Percentiles rank a stretch among this genome's conserved stretches.
Conservation (phyloP, 2,113 vertebrate species). For the Rynchops niger region DNA sequence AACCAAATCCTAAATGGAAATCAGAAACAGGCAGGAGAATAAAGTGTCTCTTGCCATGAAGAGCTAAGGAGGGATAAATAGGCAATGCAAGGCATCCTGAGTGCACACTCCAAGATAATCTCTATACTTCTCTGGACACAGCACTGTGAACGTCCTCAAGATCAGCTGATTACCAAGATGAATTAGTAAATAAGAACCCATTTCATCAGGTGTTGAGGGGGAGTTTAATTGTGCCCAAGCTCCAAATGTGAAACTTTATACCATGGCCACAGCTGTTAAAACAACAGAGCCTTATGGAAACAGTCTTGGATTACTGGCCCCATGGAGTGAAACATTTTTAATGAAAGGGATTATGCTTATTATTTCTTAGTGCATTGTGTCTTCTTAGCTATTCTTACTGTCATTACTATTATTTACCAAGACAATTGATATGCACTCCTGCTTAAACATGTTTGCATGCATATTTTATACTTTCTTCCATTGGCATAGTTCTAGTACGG, state of each 20-base stretch:
- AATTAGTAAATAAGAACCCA: slow-evolving; percentile 45
- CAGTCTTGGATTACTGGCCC: slow-evolving; percentile 43
- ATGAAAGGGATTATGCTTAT: slow-evolving; percentile 54
- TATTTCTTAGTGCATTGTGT: slow-evolving; percentile 15
- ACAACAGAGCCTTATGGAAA: slow-evolving; percentile 46
- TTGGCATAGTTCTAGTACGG: background rate
- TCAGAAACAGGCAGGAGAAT: background rate
- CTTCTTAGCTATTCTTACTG: background rate
- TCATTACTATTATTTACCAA: background rate
- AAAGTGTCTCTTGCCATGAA: background rate
- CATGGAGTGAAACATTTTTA: slow-evolving; percentile 49
- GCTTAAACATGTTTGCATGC: background rate
- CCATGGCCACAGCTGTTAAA: slow-evolving; percentile 52
- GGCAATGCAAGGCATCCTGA: slow-evolving; percentile 13
- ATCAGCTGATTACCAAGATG: slow-evolving; percentile 2
- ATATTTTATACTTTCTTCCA: background rate
- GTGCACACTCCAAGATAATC: slow-evolving; percentile 23
- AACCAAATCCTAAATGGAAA: slow-evolving; percentile 15
- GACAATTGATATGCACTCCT: background rate
- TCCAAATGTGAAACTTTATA: slow-evolving; percentile 61
- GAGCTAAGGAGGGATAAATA: slow-evolving; percentile 23
- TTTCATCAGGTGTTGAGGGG: slow-evolving; percentile 49
- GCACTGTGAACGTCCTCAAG: background rate
- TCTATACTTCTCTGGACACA: background rate
- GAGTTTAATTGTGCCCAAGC: slow-evolving; percentile 35